Base-by-base conservation (phyloP, 2,113 vertebrate species). In the Scartelaos histophorus region DNA sequence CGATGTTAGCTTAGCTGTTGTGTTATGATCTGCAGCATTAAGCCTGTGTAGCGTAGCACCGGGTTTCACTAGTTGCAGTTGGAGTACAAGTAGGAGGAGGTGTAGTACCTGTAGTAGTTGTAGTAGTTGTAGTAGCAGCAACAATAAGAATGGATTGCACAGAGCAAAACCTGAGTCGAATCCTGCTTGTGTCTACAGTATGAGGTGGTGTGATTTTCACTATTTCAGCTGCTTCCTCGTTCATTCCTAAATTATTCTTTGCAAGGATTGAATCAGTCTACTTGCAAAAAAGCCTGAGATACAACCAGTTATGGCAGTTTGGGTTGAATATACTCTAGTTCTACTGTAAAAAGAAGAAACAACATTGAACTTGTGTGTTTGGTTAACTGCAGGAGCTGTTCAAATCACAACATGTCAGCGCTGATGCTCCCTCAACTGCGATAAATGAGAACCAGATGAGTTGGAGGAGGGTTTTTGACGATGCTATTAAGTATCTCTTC, bases 121-220 rank as follows among this genome's bases (percentile, higher is more conserved):
- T 85, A 70, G 79, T 79, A 77, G 75, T 85, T 88, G 88, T 81
- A 87, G 81, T 90, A 90, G 88, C 88, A 92, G 89, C 89, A 90
- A 88, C 85, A 51, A 82, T 72, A 73, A 79, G 45, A 80, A 82
- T 86, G 76, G 84, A 81, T 83, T 87, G 82, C 87, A 89, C 84
- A 71, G 85, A 88, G 88, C 85, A 80, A 84, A 89, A 90, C 90
- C 90, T 90, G 90, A 92, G 90, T 90, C 82, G 79, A 85, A 89
- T 86, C 84, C 85, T 79, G 81, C 78, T 83, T 61, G 73, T 61
- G 58, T 56, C 17, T 47, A 80, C 69, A 45, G 73, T 75, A 29
- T 79, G 86, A 83, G 82, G 81, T 72, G 82, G 74, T 21, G 34
- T 58, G 81, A 76, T 62, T 83, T 61, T 65, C 69, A 70, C 81